Evolutionary conservation across 2,888 invertebrate species (phyloP).

Genomic region (Neoaliturus tenellus): DNA sequence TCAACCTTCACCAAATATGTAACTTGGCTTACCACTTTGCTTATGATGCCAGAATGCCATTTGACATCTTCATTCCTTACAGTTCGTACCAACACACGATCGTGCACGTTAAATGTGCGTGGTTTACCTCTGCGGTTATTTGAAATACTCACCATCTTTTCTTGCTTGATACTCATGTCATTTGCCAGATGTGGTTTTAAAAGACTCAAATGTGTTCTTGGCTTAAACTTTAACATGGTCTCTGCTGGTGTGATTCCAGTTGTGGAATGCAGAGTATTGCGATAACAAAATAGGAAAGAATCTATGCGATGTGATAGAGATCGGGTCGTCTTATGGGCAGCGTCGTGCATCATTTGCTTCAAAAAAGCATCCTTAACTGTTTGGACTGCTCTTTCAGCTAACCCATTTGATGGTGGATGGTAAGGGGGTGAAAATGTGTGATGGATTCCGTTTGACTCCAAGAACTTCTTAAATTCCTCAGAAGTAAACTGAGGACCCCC

Average conservation of each 20-base stretch:
- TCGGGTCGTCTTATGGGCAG: neutral
- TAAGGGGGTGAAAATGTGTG: slow-evolving; percentile 56
- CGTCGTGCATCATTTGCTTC: slow-evolving; percentile 9
- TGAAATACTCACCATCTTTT: neutral
- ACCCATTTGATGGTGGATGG: neutral
- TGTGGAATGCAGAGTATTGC: neutral
- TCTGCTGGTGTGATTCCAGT: neutral
- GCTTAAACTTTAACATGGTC: neutral
- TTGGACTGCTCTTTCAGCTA: neutral
- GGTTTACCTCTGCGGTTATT: neutral
- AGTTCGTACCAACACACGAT: neutral
- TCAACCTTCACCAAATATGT: slow-evolving; percentile 26
- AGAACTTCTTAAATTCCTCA: slow-evolving; percentile 64
- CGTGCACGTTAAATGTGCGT: neutral
- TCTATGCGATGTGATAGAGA: slow-evolving; percentile 10
- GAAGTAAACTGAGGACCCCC: slow-evolving; percentile 63
- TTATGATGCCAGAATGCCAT: neutral
- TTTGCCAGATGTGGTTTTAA: neutral
- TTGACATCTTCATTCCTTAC: slow-evolving; percentile 7
- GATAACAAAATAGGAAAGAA: neutral
- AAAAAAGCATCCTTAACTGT: neutral
- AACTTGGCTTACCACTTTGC: neutral
- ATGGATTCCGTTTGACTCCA: slow-evolving; percentile 63
- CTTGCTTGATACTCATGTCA: neutral
- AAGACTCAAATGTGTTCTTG: neutral